These are phyloP conservation scores for Papilio elwesi DNA, from an alignment of 2,888 invertebrate genomes.

Conservation along the genomic window DNA sequence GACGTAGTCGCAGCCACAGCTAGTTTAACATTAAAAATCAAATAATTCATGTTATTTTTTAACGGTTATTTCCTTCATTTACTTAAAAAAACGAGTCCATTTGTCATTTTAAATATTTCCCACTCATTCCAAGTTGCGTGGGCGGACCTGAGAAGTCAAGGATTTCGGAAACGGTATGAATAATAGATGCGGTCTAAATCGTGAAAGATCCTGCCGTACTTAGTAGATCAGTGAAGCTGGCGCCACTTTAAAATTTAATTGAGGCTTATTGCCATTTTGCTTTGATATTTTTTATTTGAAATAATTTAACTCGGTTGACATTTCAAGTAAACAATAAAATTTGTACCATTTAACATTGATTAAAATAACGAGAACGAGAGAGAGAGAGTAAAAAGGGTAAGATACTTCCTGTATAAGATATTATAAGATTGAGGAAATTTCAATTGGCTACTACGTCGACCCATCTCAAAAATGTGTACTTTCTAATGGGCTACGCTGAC, in stretches of 20 bases:
- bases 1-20: too few species aligned
- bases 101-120: slow-evolving; percentile 7
- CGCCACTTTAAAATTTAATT: slow-evolving; percentile 16
- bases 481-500: slow-evolving; percentile 32
- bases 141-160: slow-evolving; percentile 10
- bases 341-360: too few species aligned
- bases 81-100: background rate
- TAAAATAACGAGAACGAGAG: too few species aligned
- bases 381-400: too few species aligned
- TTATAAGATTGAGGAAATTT: slow-evolving; percentile 7
- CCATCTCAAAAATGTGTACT: slow-evolving; percentile 32
- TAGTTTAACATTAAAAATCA: too few species aligned
- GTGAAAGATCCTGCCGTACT: slow-evolving; percentile 26
- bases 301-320: background rate
- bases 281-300: background rate
- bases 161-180: slow-evolving; percentile 26
- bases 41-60: background rate
- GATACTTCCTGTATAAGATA: background rate
- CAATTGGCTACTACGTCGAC: slow-evolving; percentile 23
- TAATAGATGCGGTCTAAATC: slow-evolving; percentile 31
- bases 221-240: slow-evolving; percentile 10
- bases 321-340: background rate
- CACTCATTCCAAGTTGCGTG: slow-evolving; percentile 23
- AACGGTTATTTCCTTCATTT: background rate
- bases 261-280: background rate